Evolutionary conservation across 2,888 invertebrate genomes (phyloP).

Genomic region (Sesamia inferens): DNA sequence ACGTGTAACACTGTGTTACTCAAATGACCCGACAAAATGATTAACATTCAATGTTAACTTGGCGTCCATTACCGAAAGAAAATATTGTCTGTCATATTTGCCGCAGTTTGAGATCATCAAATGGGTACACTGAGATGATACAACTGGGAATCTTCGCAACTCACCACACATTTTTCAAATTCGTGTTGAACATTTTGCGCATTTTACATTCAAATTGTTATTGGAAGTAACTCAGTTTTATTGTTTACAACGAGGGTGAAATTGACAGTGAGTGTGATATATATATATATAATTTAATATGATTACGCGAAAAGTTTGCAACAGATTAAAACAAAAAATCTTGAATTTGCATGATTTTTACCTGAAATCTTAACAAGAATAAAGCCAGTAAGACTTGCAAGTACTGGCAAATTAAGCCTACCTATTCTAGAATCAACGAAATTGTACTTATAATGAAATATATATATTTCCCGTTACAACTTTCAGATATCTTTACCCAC

Average conservation of each 20-base stretch:
- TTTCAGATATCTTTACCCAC: too few species aligned
- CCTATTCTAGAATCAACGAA: neutral
- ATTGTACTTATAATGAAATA: neutral
- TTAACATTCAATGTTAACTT: neutral
- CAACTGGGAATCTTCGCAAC: conserved; percentile 24
- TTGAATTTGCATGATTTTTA: conserved; percentile 1
- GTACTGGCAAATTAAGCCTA: too few species aligned
- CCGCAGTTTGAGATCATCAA: conserved; percentile 19
- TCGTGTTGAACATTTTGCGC: conserved; percentile 29
- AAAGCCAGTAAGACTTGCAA: too few species aligned
- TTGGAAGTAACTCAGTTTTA: conserved; percentile 19
- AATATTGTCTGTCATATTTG: neutral
- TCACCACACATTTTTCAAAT: conserved; percentile 40
- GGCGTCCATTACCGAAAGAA: neutral
- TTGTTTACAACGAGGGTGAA: neutral
- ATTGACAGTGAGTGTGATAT: too few species aligned
- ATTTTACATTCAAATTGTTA: conserved; percentile 17
- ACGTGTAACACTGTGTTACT: too few species aligned
- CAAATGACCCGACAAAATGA: too few species aligned
- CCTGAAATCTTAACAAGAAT: neutral
- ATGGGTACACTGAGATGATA: conserved; percentile 17
- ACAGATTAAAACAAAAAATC: neutral
- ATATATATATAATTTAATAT: too few species aligned
- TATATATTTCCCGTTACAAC: too few species aligned
- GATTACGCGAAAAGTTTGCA: neutral